Percentiles rank a stretch among this genome's conserved stretches.
phyloP scores from a whole-genome alignment of 2,888 invertebrate genomes.

The Sphaerophoria taeniata region DNA sequence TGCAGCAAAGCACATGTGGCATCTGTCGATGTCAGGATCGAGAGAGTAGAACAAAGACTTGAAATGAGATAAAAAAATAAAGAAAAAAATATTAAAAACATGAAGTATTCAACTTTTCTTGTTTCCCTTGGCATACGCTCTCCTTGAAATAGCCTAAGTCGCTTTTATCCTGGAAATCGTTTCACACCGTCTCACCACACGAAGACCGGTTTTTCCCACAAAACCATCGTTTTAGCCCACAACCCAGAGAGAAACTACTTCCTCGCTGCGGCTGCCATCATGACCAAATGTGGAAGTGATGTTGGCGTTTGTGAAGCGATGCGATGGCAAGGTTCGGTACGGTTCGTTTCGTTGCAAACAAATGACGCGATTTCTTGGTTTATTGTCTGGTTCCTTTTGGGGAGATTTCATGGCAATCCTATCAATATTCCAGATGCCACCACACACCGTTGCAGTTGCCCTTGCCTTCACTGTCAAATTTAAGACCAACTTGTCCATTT shows the following conservation, averaged over 20 bases:
- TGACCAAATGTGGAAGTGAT: constrained; percentile 61
- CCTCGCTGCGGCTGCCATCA: neutral
- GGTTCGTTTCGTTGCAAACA: neutral
- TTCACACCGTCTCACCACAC: neutral
- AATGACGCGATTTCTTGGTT: constrained; percentile 51
- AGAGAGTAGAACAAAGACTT: constrained; percentile 3
- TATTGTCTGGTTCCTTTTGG: constrained; percentile 15
- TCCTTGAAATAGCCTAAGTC: no score
- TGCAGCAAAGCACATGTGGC: constrained; percentile 56
- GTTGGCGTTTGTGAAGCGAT: constrained; percentile 38
- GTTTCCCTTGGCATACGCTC: constrained; percentile 18
- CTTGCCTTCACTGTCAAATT: neutral
- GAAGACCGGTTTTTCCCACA: neutral
- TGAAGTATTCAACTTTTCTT: constrained; percentile 47
- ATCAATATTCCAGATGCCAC: neutral
- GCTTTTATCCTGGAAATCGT: neutral
- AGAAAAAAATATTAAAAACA: constrained; percentile 10
- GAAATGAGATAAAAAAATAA: neutral
- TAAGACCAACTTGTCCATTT: constrained; percentile 54
- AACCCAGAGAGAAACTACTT: neutral
- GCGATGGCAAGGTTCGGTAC: constrained; percentile 33
- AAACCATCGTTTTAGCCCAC: neutral
- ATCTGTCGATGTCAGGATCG: constrained; percentile 58
- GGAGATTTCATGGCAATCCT: constrained; percentile 22
- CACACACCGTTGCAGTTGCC: neutral